Evolutionary conservation across 2,113 vertebrate species (phyloP).

Genomic region (Anolis sagrei): DNA sequence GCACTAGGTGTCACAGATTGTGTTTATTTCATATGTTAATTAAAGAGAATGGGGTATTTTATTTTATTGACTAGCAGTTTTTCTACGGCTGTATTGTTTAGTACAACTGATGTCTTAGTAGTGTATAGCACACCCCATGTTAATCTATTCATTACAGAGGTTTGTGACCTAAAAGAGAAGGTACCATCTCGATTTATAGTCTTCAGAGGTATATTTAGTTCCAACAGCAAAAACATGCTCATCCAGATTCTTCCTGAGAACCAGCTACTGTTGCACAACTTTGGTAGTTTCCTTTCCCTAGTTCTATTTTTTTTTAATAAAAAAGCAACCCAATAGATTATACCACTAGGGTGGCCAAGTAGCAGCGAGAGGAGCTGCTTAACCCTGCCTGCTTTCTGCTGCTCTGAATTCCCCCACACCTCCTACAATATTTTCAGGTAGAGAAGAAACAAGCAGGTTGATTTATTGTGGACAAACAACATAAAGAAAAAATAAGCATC

Average conservation of each 20-base stretch:
- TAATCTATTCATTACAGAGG: constrained; percentile 76
- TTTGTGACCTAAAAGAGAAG: constrained; percentile 76
- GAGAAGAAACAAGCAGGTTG: background rate
- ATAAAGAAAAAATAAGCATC: background rate
- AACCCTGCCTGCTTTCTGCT: background rate
- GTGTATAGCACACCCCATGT: constrained; percentile 71
- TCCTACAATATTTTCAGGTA: background rate
- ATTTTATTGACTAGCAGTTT: constrained; percentile 81
- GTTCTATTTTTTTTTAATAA: background rate
- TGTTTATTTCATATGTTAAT: constrained; percentile 92
- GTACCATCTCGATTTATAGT: constrained; percentile 56
- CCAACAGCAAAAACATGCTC: background rate
- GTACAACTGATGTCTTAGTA: constrained; percentile 77
- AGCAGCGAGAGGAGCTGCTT: background rate
- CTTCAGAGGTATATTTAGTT: constrained; percentile 17
- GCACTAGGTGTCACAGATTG: constrained; percentile 88
- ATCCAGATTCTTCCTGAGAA: background rate
- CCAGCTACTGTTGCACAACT: background rate
- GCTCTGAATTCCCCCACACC: background rate
- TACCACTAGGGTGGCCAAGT: background rate
- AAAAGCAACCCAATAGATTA: background rate
- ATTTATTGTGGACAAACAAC: background rate
- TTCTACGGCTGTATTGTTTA: constrained; percentile 78
- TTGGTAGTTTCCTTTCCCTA: background rate
- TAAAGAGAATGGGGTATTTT: constrained; percentile 88